Percentiles rank a stretch among this genome's conserved stretches.
Conservation (phyloP, 2,113 vertebrate species). For the Oostethus manadensis region DNA sequence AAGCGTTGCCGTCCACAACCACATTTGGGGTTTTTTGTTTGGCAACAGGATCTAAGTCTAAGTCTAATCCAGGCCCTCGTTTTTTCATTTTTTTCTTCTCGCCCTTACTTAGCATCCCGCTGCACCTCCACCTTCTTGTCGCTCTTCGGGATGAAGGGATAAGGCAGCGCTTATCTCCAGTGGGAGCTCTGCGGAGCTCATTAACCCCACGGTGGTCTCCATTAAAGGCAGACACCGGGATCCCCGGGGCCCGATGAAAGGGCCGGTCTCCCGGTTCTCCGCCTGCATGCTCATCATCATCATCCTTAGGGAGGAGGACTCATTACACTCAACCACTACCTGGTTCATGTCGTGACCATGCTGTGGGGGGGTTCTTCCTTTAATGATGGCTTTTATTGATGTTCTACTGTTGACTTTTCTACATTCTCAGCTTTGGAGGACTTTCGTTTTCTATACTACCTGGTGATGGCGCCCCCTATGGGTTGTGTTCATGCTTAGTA, state of each 20-base stretch:
- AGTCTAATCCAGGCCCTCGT: neutral
- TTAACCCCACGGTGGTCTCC: neutral
- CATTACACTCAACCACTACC: no score
- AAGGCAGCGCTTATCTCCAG: neutral
- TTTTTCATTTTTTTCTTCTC: no score
- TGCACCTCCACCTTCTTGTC: neutral
- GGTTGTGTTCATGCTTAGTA: no score
- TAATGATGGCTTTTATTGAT: no score
- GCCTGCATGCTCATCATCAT: no score
- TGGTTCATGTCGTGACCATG: no score
- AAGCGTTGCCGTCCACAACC: neutral
- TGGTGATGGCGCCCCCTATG: no score
- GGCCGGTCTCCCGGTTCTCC: conserved; percentile 14
- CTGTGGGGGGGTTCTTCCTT: no score
- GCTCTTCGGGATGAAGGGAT: neutral
- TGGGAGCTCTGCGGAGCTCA: neutral
- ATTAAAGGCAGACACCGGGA: neutral
- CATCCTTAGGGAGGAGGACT: no score
- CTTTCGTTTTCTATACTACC: no score
- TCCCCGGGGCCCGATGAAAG: neutral
- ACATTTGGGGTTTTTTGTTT: neutral
- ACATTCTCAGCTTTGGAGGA: no score
- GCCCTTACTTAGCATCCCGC: neutral
- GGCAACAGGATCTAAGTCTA: neutral
- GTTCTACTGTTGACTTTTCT: no score